Base-by-base conservation (phyloP, 2,888 invertebrate genomes). In the Homarus gammarus region DNA sequence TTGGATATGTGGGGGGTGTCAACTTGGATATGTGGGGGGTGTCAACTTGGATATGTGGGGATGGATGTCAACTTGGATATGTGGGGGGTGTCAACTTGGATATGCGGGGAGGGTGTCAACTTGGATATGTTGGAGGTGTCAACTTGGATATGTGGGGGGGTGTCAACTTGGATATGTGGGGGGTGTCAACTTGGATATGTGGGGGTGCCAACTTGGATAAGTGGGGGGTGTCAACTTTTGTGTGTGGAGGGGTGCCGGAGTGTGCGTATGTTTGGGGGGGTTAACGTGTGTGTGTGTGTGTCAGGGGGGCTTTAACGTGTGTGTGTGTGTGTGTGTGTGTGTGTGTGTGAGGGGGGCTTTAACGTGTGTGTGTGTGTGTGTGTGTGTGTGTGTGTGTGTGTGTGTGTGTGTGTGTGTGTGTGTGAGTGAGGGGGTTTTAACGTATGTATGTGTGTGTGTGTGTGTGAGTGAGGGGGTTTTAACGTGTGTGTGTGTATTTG, bases 271-370 rank as follows among this genome's bases (percentile, higher is more conserved):
- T 3, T n/a, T 1, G n/a, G 8, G 10, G 12, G 2, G 22, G 70
- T 70, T 2, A 27, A 12, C 12, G 44, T 44, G 44, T 44, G 44
- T 44, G 73, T 73, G 73, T 73, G 36, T 38, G 38, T 73, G 73
- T 72, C 33, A 5, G 33, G 72, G 6, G 72, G 22, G 31, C 12
- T 2, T 72, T 15, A 31, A 15, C 3, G 15, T 73, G 73, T 73
- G 33, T 73, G 73, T 73, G 77, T 77, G 77, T 77, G 51, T 49
- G 77, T 77, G 51, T 49, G 77, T 77, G 51, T 15, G 77, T 77
- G 51, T 15, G 77, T 77, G 40, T 22, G 75, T 72, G 33, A 5
- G 33, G 72, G 6, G 72, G 22, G 31, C 12, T 2, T 72, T 15
- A 31, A 15, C 3, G 15, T 72, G 33, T 15, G 31, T 38, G n/a